Evolutionary conservation across 2,113 vertebrate genomes (phyloP).

Genomic region (Erinaceus europaeus): DNA sequence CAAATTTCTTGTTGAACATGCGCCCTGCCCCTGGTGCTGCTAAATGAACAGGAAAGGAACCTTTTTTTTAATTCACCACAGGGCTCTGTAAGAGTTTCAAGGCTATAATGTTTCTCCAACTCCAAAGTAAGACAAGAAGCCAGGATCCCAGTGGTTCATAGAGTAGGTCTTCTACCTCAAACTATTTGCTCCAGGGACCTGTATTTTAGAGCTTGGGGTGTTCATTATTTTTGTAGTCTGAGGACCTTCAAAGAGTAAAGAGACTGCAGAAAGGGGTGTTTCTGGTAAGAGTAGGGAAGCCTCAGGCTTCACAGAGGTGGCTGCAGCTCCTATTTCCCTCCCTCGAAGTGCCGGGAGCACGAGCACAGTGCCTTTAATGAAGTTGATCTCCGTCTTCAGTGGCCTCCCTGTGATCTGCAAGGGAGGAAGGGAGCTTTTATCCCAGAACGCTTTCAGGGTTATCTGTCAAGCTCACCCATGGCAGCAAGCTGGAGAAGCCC

Average conservation of each 20-base stretch:
- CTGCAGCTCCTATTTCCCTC: not conserved
- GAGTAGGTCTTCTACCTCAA: not conserved
- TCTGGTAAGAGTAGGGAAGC: not conserved
- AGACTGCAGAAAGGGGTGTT: not conserved
- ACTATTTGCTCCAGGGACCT: not conserved
- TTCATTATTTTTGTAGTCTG: not conserved
- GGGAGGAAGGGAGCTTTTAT: not conserved
- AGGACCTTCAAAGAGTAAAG: not conserved
- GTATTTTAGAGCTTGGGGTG: not conserved
- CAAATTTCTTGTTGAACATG: not conserved
- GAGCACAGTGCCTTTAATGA: not conserved
- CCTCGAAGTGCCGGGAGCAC: not conserved
- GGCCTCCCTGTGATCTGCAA: not conserved
- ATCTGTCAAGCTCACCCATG: not conserved
- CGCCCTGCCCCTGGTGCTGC: not conserved
- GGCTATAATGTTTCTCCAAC: not conserved
- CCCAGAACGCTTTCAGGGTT: constrained; percentile 26
- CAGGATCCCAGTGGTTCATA: not conserved
- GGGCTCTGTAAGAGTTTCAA: not conserved
- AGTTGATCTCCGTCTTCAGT: not conserved
- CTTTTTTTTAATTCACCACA: not conserved
- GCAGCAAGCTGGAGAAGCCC: not conserved
- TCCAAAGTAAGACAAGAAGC: not conserved
- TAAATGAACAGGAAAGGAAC: not conserved
- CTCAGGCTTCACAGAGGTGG: not conserved